Evolutionary conservation across 2,113 vertebrate species (phyloP).

Genomic region (Nymphicus hollandicus): DNA sequence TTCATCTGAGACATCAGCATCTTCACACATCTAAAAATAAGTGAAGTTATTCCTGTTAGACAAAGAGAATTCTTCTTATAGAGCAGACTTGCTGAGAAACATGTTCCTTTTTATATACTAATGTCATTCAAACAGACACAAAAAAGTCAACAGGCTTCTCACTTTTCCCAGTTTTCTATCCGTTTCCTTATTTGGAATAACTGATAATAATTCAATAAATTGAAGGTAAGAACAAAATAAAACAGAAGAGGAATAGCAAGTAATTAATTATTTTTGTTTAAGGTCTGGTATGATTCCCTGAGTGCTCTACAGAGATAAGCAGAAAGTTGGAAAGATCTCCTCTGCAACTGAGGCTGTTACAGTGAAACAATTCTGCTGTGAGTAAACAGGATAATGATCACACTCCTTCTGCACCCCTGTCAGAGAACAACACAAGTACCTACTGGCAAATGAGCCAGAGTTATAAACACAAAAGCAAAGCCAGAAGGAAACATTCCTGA

Average conservation of each 20-base stretch:
- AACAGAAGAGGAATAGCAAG: not conserved
- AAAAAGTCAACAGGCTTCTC: not conserved
- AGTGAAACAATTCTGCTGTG: not conserved
- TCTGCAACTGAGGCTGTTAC: not conserved
- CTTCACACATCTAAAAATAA: not conserved
- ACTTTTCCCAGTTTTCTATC: not conserved
- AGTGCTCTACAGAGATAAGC: not conserved
- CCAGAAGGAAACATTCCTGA: not conserved
- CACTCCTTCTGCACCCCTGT: not conserved
- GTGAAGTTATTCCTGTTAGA: not conserved
- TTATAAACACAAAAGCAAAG: not conserved
- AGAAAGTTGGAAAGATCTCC: not conserved
- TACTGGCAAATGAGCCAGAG: not conserved
- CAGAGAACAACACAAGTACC: not conserved
- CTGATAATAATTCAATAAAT: not conserved
- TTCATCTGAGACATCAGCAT: not conserved
- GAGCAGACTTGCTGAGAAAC: not conserved
- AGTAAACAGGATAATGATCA: fast-evolving
- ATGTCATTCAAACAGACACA: not conserved
- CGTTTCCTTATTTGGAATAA: not conserved
- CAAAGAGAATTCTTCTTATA: not conserved
- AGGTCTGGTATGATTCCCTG: not conserved
- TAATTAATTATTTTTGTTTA: not conserved
- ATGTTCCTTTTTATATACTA: not conserved
- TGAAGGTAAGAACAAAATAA: not conserved